These are phyloP conservation scores for Phrynosoma platyrhinos DNA, from an alignment of 2,113 vertebrate genomes.

Conservation along the genomic window DNA sequence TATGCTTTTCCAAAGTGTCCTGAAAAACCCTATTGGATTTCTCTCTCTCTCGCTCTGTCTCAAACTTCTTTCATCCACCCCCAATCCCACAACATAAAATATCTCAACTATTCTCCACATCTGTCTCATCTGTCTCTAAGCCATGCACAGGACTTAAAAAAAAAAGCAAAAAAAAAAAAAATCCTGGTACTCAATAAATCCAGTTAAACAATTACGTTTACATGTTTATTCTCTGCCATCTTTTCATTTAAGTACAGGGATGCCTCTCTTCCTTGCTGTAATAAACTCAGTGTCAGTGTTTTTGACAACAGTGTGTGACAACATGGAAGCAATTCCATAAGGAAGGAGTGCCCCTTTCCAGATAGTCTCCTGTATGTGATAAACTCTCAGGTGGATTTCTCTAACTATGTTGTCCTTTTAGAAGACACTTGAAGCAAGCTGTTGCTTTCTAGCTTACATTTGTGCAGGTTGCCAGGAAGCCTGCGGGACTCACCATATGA, in stretches of 20 bases:
- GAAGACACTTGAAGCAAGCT: conserved; percentile 69
- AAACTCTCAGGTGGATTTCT: conserved; percentile 58
- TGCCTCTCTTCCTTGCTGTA: conserved; percentile 68
- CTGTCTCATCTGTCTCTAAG: conserved; percentile 43
- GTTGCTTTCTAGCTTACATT: conserved; percentile 60
- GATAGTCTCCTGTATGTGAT: conserved; percentile 67
- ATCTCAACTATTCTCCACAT: background rate
- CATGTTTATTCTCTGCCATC: conserved; percentile 67
- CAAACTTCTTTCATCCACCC: background rate
- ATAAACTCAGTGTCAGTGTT: conserved; percentile 66
- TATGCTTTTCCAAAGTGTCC: conserved; percentile 38
- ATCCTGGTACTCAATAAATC: conserved; percentile 60
- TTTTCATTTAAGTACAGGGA: conserved; percentile 53
- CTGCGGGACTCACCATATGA: conserved; percentile 65
- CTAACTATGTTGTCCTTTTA: conserved; percentile 65
- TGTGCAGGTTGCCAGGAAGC: conserved; percentile 67
- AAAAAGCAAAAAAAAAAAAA: background rate
- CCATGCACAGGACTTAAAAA: conserved; percentile 52
- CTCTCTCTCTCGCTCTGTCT: conserved; percentile 35
- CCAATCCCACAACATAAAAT: no score
- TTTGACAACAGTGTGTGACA: conserved; percentile 64
- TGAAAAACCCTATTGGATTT: background rate
- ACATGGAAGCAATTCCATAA: conserved; percentile 63
- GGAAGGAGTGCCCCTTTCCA: conserved; percentile 67
- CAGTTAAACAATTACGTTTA: conserved; percentile 68